These are phyloP conservation scores for Zygothrica quintamaculata DNA, from an alignment of 2,888 invertebrate genomes.

Conservation along the genomic window DNA sequence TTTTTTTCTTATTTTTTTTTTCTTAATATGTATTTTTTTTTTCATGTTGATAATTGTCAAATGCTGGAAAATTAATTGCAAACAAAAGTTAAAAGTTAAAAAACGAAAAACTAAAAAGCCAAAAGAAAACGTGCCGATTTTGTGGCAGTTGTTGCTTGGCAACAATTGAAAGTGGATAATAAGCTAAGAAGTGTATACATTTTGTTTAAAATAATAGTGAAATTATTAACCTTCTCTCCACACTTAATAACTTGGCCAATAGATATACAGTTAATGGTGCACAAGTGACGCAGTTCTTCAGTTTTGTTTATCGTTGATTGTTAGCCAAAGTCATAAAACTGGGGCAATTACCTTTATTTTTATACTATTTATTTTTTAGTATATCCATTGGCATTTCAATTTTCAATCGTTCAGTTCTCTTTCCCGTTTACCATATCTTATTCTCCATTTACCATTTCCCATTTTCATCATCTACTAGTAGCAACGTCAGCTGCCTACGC, in stretches of 20 bases:
- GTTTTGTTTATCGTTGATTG: slow-evolving; percentile 49
- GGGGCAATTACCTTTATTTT: slow-evolving; percentile 41
- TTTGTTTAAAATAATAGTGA: too few species aligned
- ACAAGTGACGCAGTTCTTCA: slow-evolving; percentile 55
- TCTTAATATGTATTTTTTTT: slow-evolving; percentile 25
- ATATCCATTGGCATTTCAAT: too few species aligned
- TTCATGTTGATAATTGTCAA: slow-evolving; percentile 42
- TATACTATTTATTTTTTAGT: too few species aligned
- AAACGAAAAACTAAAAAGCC: slow-evolving; percentile 3
- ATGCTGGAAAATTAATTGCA: slow-evolving; percentile 60
- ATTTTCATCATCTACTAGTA: slow-evolving; percentile 32
- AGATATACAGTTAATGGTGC: slow-evolving; percentile 11
- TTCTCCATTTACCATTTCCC: slow-evolving; percentile 19
- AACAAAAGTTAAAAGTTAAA: slow-evolving; percentile 19
- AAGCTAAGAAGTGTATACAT: too few species aligned
- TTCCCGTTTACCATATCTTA: slow-evolving; percentile 18
- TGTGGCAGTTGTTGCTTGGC: too few species aligned
- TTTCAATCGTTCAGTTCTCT: slow-evolving; percentile 4
- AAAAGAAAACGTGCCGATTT: slow-evolving; percentile 1
- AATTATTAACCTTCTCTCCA: too few species aligned
- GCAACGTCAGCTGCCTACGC: slow-evolving; percentile 40
- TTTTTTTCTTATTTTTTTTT: background rate
- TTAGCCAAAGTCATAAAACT: slow-evolving; percentile 39
- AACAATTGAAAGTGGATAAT: too few species aligned
- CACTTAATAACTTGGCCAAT: slow-evolving; percentile 12